These are phyloP conservation scores for Glaucidium brasilianum DNA, from an alignment of 2,113 vertebrate genomes.

Conservation along the genomic window DNA sequence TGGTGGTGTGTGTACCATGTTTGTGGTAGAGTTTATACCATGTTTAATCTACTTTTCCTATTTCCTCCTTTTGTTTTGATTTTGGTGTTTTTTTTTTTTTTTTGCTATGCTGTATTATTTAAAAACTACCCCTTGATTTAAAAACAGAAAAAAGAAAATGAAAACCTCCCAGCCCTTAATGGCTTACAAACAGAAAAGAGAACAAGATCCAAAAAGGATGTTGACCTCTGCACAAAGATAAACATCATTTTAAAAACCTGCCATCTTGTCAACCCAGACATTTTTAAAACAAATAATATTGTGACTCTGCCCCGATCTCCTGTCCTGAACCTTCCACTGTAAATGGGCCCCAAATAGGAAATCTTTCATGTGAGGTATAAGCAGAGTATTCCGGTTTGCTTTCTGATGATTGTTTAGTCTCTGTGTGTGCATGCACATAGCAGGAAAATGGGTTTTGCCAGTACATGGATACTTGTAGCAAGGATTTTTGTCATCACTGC, in stretches of 20 bases:
- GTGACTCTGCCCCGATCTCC: neutral
- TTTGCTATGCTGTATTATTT: neutral
- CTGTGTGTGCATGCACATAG: neutral
- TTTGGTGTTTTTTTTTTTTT: neutral
- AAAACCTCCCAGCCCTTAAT: neutral
- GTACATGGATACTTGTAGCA: neutral
- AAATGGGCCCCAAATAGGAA: neutral
- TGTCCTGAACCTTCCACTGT: neutral
- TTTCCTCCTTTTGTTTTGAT: neutral
- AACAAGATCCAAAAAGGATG: neutral
- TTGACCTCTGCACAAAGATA: neutral
- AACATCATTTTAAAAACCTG: neutral
- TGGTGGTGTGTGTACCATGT: slow-evolving; percentile 26
- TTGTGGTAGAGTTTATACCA: neutral
- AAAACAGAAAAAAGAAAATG: neutral
- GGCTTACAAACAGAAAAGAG: neutral
- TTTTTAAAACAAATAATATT: slow-evolving; percentile 23
- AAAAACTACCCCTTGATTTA: neutral
- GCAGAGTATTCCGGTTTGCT: neutral
- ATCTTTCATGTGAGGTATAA: neutral
- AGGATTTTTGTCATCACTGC: neutral
- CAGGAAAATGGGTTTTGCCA: neutral
- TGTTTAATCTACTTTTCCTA: neutral
- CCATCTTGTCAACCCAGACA: neutral
- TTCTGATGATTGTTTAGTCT: slow-evolving; percentile 3